Evolutionary conservation across 2,797 vertebrate species (phyloP), one percentile per base, ranked within the genome.

Genomic region (Alcedo quadribrachys): DNA sequence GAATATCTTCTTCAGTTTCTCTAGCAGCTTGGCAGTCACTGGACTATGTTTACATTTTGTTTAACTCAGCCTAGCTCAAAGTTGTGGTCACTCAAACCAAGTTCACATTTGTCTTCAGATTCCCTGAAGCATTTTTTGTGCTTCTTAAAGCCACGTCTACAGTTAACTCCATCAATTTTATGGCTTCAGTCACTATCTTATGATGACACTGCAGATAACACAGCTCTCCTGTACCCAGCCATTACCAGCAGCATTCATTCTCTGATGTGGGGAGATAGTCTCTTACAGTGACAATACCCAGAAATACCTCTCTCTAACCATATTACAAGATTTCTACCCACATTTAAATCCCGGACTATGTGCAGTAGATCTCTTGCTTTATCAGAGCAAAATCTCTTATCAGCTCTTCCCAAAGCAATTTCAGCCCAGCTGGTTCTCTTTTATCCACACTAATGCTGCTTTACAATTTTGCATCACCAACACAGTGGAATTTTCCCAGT

Each of bases 371-470:
- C 89, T 70, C 93, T 43, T 75, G n/a, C 5, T 7, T 53, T 92
- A 80, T 73, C 81, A 33, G 57, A 80, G 42, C 50, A 90, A 94
- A 94, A 92, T 90, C 94, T 94, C 86, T 94, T 74, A 92, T 82
- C 92, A 61, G 94, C 93, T 92, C 88, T 93, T 80, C 53, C 60
- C 71, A 71, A 88, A 67, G 78, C 73, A 96, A 96, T 95, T 93
- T 86, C 93, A 87, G 75, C 61, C 71, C 88, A 96, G 90, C 95
- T 94, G 94, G 70, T 77, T 94, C 86, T 80, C 86, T 81, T 86
- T 96, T 94, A 96, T 96, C 95, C 95, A 94, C 78, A 22, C 81
- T 94, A 95, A 96, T 93, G 74, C 93, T 60, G 86, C 90, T 94
- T 95, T 91, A 91, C 71, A 90, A 80, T 92, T 81, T 40, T 73